Percentiles rank a stretch among this genome's conserved stretches.
phyloP scores from a whole-genome alignment of 2,797 vertebrate species.

The Lophius americanus region DNA sequence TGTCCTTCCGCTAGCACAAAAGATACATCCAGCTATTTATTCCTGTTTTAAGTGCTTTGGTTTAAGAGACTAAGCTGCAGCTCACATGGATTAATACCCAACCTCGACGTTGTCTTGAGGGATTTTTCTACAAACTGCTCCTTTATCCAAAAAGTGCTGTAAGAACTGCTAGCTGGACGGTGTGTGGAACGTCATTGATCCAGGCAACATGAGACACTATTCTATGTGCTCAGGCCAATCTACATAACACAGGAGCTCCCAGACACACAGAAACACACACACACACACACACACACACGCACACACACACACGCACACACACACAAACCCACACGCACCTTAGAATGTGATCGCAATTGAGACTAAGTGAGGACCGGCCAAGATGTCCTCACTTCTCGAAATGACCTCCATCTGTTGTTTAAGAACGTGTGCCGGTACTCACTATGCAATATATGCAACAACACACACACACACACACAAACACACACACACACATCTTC shows the following conservation, averaged over 20 bases:
- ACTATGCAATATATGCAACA: too few species aligned
- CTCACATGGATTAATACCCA: conserved; percentile 10
- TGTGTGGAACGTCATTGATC: conserved; percentile 24
- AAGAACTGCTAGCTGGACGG: conserved; percentile 34
- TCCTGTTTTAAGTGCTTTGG: conserved; percentile 24
- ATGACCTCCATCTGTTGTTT: too few species aligned
- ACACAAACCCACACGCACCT: conserved; percentile 16
- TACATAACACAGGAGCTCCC: conserved; percentile 65
- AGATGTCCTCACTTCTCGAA: too few species aligned
- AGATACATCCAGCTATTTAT: conserved; percentile 4
- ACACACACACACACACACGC: neutral
- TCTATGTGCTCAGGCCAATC: conserved; percentile 56
- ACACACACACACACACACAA: too few species aligned
- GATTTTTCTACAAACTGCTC: conserved; percentile 15
- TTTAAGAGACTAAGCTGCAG: conserved; percentile 21
- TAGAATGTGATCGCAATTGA: too few species aligned
- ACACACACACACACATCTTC: conserved; percentile 37
- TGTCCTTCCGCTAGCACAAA: conserved; percentile 18
- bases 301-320: neutral
- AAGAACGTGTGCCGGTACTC: too few species aligned
- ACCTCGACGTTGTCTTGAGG: conserved; percentile 8
- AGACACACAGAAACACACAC: neutral
- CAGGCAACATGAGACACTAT: conserved; percentile 63
- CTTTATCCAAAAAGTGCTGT: conserved; percentile 28
- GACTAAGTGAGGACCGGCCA: too few species aligned